Conservation (phyloP, 1,140 invertebrate species). For the Sycobia sp. region DNA sequence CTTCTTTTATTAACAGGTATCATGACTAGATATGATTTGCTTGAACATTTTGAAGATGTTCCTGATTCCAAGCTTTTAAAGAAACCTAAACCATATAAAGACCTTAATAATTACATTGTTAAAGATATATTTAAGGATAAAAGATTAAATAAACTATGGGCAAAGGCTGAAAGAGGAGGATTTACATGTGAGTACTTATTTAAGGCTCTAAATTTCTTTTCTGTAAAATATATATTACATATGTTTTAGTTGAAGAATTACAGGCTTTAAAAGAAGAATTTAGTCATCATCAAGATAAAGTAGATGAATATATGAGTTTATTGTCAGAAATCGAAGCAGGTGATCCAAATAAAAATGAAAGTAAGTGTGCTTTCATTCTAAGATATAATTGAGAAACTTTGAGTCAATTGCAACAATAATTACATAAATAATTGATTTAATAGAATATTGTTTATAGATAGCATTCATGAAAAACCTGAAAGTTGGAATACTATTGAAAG, state of each 20-base stretch:
- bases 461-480: slow-evolving; percentile 62
- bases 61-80: slow-evolving; percentile 63
- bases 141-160: slow-evolving; percentile 88
- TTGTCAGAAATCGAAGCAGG: slow-evolving; percentile 71
- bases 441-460: slow-evolving; percentile 52
- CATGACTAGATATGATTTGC: slow-evolving; percentile 80
- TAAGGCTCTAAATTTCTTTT: not conserved
- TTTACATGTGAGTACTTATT: slow-evolving; percentile 68
- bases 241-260: slow-evolving; percentile 73
- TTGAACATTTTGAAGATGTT: slow-evolving; percentile 80
- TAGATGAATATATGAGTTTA: slow-evolving; percentile 86
- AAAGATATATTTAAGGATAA: slow-evolving; percentile 87
- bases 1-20: slow-evolving; percentile 63
- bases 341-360: slow-evolving; percentile 66
- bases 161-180: slow-evolving; percentile 83
- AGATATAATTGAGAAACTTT: not conserved
- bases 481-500: slow-evolving; percentile 65
- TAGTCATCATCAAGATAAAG: slow-evolving; percentile 88
- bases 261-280: slow-evolving; percentile 88
- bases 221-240: slow-evolving; percentile 16
- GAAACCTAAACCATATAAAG: slow-evolving; percentile 53
- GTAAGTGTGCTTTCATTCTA: slow-evolving; percentile 58
- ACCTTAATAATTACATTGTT: slow-evolving; percentile 59
- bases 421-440: slow-evolving; percentile 2
- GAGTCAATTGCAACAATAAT: too few relatives aligned